Evolutionary conservation across 2,113 vertebrate genomes (phyloP).

Genomic region (Oncorhynchus kisutch): DNA sequence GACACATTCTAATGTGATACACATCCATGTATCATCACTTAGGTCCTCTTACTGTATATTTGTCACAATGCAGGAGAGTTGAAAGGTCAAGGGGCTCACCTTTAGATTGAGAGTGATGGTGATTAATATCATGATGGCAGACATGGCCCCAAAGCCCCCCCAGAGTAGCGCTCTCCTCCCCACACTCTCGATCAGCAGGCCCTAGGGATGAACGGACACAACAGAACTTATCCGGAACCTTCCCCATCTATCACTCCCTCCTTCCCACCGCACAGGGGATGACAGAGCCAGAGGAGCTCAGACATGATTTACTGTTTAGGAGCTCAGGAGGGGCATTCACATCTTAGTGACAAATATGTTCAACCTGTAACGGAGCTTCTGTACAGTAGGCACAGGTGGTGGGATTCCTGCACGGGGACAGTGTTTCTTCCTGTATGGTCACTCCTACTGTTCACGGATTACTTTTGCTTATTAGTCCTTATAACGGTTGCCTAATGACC

Average conservation of each 20-base stretch:
- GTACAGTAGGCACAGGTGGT: not conserved
- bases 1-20: not conserved
- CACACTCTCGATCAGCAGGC: conserved; percentile 73
- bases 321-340: not conserved
- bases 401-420: not conserved
- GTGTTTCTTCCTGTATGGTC: not conserved
- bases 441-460: too few relatives aligned
- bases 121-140: conserved; percentile 64
- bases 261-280: not conserved
- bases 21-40: not conserved
- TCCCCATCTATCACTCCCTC: conserved; percentile 6
- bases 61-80: not conserved
- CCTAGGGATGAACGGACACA: conserved; percentile 53
- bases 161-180: conserved; percentile 78
- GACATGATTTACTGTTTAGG: not conserved
- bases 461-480: too few relatives aligned
- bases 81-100: conserved; percentile 60
- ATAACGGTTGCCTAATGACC: too few relatives aligned
- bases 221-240: not conserved
- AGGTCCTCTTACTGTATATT: not conserved
- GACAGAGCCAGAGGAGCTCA: not conserved
- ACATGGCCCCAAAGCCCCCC: conserved; percentile 71
- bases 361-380: not conserved
- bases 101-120: conserved; percentile 71
- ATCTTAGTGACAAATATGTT: conserved; percentile 1